phyloP scores from a whole-genome alignment of 2,113 vertebrate genomes.

The Paralichthys olivaceus region DNA sequence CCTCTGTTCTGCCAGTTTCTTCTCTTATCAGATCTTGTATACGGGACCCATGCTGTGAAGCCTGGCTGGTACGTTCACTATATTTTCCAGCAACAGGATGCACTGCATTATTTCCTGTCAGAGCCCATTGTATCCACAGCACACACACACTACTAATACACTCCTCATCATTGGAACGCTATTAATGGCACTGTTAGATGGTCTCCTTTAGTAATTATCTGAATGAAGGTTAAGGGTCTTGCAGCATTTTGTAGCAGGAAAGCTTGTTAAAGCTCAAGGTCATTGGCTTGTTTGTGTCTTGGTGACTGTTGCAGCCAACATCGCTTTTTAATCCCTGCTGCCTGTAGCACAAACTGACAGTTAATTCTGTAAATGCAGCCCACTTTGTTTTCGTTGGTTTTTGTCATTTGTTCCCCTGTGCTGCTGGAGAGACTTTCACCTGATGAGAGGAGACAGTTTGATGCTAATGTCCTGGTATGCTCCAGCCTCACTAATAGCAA shows the following conservation, averaged over 20 bases:
- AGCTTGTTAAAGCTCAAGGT: slow-evolving; percentile 20
- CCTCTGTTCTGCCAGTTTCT: slow-evolving; percentile 41
- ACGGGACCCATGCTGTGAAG: slow-evolving; percentile 1
- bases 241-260: background rate
- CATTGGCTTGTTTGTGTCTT: slow-evolving; percentile 5
- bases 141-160: background rate
- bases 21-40: slow-evolving; percentile 32
- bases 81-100: slow-evolving; percentile 27
- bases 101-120: slow-evolving; percentile 1
- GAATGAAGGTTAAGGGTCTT: background rate
- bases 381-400: slow-evolving; percentile 44
- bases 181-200: background rate
- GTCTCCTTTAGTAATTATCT: slow-evolving; percentile 5
- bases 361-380: slow-evolving; percentile 48
- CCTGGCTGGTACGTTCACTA: background rate
- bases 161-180: background rate
- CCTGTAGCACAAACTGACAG: slow-evolving; percentile 32
- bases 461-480: slow-evolving; percentile 49
- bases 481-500: slow-evolving; percentile 36
- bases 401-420: slow-evolving; percentile 23
- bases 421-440: slow-evolving; percentile 26
- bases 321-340: background rate
- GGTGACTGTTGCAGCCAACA: background rate
- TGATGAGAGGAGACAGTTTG: slow-evolving; percentile 46
- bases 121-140: slow-evolving; percentile 1